Conservation (phyloP, 2,888 invertebrate genomes). For the Danaus chrysippus region DNA sequence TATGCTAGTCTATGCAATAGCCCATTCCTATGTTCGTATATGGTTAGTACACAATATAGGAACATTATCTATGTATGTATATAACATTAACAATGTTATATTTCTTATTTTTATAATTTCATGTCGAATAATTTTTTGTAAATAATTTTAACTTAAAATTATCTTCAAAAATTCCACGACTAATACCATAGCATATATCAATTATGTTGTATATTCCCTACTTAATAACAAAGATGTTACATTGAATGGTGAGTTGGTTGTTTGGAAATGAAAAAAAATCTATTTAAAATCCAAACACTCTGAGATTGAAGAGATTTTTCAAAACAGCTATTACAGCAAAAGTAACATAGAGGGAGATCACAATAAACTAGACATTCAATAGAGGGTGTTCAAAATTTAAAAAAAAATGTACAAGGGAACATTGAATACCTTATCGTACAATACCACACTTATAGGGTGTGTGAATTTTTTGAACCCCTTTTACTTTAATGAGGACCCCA, state of each 20-base stretch:
- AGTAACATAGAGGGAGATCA: conserved; percentile 16
- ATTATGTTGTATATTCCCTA: neutral
- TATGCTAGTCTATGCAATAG: too few relatives aligned
- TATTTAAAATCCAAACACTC: neutral
- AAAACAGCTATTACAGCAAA: neutral
- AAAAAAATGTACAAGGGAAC: conserved; percentile 24
- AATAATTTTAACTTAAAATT: too few relatives aligned
- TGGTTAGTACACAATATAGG: too few relatives aligned
- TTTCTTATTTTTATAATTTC: too few relatives aligned
- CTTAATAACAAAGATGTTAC: neutral
- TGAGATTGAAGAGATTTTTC: neutral
- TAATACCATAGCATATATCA: neutral
- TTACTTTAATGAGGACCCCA: conserved; percentile 29
- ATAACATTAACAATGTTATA: too few relatives aligned
- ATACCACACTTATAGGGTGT: conserved; percentile 24
- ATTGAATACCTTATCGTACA: conserved; percentile 28
- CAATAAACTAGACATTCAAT: conserved; percentile 14
- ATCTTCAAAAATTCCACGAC: too few relatives aligned
- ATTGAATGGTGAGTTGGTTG: neutral
- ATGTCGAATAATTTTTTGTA: too few relatives aligned
- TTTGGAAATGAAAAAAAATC: neutral
- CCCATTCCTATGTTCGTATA: too few relatives aligned
- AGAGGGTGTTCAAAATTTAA: conserved; percentile 22
- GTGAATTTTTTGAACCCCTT: conserved; percentile 30
- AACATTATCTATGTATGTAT: too few relatives aligned